Conservation (phyloP, 2,113 vertebrate species). For the Lagopus muta region DNA sequence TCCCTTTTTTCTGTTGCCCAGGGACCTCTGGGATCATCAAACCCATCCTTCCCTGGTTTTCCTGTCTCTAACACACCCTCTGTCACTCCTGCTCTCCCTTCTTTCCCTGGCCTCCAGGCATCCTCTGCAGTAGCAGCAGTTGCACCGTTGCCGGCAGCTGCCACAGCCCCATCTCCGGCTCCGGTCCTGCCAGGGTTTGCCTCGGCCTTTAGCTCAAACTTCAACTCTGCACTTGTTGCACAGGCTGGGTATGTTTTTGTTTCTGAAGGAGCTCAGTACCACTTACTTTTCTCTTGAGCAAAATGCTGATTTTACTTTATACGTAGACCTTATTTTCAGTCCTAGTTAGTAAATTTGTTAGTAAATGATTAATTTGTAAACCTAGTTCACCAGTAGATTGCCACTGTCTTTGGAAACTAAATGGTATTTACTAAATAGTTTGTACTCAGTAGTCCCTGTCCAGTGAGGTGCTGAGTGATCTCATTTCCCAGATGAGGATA, state of each 20-base stretch:
- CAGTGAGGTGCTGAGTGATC: neutral
- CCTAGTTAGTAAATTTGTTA: neutral
- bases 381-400: neutral
- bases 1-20: slow-evolving; percentile 87
- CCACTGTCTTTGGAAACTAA: neutral
- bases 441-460: neutral
- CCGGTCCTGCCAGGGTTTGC: slow-evolving; percentile 94
- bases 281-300: slow-evolving; percentile 23
- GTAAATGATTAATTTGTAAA: neutral
- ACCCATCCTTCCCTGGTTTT: slow-evolving; percentile 87
- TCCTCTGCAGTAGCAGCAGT: slow-evolving; percentile 88
- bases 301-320: neutral
- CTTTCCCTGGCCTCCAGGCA: slow-evolving; percentile 91
- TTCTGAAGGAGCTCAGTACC: slow-evolving; percentile 25
- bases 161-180: slow-evolving; percentile 85
- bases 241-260: slow-evolving; percentile 83
- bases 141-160: slow-evolving; percentile 85
- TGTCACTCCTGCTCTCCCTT: slow-evolving; percentile 89
- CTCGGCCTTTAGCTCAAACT: slow-evolving; percentile 96
- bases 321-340: neutral
- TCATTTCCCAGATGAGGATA: neutral
- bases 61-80: slow-evolving; percentile 86
- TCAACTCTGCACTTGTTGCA: slow-evolving; percentile 90
- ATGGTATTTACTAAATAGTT: neutral
- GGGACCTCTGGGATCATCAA: slow-evolving; percentile 81